Evolutionary conservation across 2,797 vertebrate species (phyloP), one percentile per base, ranked within the genome.

Genomic region (Chrosomus eos): DNA sequence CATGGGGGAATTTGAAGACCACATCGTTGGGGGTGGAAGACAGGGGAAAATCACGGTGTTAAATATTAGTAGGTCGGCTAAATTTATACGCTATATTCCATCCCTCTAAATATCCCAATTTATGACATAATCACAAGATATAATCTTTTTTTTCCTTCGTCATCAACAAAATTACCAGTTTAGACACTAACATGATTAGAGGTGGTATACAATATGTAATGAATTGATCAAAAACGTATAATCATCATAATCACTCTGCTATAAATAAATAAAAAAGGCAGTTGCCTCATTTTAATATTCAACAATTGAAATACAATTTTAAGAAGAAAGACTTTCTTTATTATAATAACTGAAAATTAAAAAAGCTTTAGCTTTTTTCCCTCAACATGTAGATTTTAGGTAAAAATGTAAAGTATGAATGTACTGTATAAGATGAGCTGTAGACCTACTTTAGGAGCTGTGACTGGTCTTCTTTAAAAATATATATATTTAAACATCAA

Each of bases 51-150:
- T 72, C 26, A 23, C 1, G 28, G 21, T 38, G 48, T 14, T 48
- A 82, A 82, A 74, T 82, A 72, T 82, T 74, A 73, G 40, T 82
- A 82, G 81, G 81, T 74, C 81, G 73, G n/a, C 0, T 16, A 82
- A 16, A 45, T 14, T 38, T n/a, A 26, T 48, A n/a, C n/a, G 38
- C n/a, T 11, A 21, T 78, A 19, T 80, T 80, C 77, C 77, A 51
- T 48, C 40, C 7, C 6, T 31, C 19, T 19, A 80, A 80, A 64
- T 64, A 18, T 19, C n/a, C 2, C n/a, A 8, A 18, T 45, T 45
- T 45, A 7, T 71, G 38, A 43, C 7, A 40, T 13, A 26, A 71
- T 26, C 3, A 18, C 38, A 33, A 33, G 33, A 33, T 33, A 33
- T 33, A 33, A 33, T 13, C n/a, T 14, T 13, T 16, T 28, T 28